Evolutionary conservation across 2,797 vertebrate species (phyloP).

Genomic region (Manis pentadactyla): DNA sequence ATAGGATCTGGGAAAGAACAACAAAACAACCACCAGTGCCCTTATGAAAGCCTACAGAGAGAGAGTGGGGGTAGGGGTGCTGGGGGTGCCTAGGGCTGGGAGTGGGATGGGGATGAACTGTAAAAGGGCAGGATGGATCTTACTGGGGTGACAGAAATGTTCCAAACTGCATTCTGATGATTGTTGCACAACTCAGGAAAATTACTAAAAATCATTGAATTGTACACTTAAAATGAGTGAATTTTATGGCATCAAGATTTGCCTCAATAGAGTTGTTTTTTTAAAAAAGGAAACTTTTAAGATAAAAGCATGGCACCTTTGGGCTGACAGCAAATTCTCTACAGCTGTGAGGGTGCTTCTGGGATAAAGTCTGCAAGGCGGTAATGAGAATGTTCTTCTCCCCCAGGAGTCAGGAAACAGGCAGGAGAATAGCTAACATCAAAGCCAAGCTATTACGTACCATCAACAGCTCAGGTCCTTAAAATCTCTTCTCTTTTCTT

Average conservation of each 20-base stretch:
- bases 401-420: background rate
- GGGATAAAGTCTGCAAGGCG: background rate
- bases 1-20: background rate
- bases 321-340: background rate
- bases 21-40: background rate
- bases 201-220: background rate
- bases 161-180: background rate
- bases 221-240: background rate
- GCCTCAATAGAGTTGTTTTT: background rate
- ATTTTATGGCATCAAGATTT: background rate
- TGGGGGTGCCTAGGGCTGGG: background rate
- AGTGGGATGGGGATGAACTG: background rate
- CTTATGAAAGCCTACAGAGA: background rate
- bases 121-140: background rate
- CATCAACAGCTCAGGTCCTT: background rate
- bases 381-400: constrained; percentile 7
- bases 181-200: background rate
- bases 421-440: background rate
- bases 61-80: background rate
- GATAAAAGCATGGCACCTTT: constrained; percentile 32
- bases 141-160: background rate
- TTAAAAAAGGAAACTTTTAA: background rate
- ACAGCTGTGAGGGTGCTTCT: background rate
- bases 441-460: background rate
- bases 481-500: background rate